A percentile compares a stretch with the other conserved stretches of the same genome.
phyloP scores from a whole-genome alignment of 2,888 invertebrate species.

The Drosophila percnosoma region DNA sequence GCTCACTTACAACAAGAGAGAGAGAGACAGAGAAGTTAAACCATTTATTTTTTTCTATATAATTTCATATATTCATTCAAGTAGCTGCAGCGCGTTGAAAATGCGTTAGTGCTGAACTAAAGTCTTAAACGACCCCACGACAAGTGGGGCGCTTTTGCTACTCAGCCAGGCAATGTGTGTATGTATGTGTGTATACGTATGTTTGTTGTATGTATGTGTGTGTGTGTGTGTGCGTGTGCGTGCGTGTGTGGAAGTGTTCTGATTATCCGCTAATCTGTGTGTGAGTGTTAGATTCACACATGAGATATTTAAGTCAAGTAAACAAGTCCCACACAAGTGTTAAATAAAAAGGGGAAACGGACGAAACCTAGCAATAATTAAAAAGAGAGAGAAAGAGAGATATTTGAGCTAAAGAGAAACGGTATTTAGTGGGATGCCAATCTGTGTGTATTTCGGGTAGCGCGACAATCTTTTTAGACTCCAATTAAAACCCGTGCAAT shows the following conservation, averaged over 20 bases:
- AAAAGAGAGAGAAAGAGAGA: conserved; percentile 12
- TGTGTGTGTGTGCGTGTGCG: not conserved
- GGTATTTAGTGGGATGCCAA: conserved; percentile 32
- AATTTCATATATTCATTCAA: not conserved
- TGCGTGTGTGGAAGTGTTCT: conserved; percentile 14
- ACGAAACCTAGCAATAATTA: conserved; percentile 7
- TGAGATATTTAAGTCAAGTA: conserved; percentile 9
- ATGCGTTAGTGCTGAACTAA: conserved; percentile 4
- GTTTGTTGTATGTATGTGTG: no score
- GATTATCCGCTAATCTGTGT: conserved; percentile 25
- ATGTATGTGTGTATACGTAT: not conserved
- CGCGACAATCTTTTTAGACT: not conserved
- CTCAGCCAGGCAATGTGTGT: conserved; percentile 11
- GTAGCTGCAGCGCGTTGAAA: conserved; percentile 15
- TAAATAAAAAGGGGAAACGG: conserved; percentile 16
- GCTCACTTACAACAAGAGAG: not conserved
- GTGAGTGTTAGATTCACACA: conserved; percentile 24
- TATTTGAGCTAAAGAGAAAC: conserved; percentile 3
- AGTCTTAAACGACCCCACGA: conserved; percentile 19
- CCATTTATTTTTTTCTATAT: not conserved
- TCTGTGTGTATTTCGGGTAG: conserved; percentile 10
- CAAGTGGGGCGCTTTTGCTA: conserved; percentile 39
- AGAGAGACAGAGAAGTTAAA: not conserved
- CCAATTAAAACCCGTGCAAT: conserved; percentile 39
- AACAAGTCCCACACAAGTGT: conserved; percentile 31